Percentiles rank a stretch among this genome's conserved stretches.
These are phyloP conservation scores for Neodon shergylaensis DNA, from an alignment of 2,113 vertebrate species.

Conservation along the genomic window DNA sequence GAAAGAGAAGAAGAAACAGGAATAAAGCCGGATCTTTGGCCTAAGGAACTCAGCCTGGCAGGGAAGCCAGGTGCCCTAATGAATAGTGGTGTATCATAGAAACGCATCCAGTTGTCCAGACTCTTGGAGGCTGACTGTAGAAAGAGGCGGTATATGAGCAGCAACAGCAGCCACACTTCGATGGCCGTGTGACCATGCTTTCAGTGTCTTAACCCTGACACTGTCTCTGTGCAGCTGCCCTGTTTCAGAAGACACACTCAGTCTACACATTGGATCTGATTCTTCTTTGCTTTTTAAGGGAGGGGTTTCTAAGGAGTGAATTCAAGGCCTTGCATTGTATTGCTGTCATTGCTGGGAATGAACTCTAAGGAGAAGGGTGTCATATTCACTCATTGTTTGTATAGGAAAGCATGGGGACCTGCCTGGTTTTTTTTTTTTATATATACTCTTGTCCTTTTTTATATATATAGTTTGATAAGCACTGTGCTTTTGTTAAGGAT, in stretches of 20 bases:
- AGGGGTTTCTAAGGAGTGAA: no score
- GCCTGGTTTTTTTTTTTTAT: neutral
- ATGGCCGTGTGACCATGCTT: neutral
- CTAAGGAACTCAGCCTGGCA: neutral
- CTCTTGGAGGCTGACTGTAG: neutral
- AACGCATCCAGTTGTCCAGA: neutral
- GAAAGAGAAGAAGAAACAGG: neutral
- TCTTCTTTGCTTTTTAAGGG: neutral
- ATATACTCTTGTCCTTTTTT: neutral
- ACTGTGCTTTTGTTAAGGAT: neutral
- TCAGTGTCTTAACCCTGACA: neutral
- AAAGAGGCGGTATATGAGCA: neutral
- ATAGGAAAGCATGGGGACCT: neutral
- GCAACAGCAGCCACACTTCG: neutral
- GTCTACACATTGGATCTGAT: neutral
- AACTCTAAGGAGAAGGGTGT: neutral
- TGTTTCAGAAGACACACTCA: neutral
- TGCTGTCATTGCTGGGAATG: constrained; percentile 31
- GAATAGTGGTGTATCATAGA: neutral
- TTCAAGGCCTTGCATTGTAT: neutral
- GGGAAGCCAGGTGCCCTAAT: neutral
- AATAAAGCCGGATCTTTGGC: constrained; percentile 23
- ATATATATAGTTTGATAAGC: neutral
- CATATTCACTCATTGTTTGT: neutral
- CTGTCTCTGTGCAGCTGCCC: neutral